Evolutionary conservation across 1,140 invertebrate genomes (phyloP).

Genomic region (Achatina immaculata): DNA sequence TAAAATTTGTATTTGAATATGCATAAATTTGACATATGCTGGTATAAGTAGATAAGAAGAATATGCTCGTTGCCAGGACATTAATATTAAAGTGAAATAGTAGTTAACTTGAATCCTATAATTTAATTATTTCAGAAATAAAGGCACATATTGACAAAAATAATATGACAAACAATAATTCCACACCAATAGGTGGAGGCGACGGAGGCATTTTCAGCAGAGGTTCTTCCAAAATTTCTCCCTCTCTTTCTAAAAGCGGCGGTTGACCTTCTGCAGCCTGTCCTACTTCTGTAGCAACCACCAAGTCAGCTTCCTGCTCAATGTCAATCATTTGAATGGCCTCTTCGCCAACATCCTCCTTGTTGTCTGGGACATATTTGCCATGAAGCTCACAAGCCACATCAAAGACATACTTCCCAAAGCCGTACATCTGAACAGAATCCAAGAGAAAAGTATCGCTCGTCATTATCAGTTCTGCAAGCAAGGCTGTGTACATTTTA

Average conservation of each 20-base stretch:
- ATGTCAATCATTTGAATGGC: conserved; percentile 20
- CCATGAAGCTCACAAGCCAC: conserved; percentile 28
- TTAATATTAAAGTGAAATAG: too few species aligned
- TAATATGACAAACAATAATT: too few species aligned
- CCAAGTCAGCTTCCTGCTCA: conserved; percentile 20
- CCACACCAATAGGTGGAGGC: conserved; percentile 24
- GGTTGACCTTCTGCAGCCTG: conserved; percentile 5
- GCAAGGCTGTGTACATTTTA: too few species aligned
- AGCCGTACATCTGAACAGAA: conserved; percentile 27
- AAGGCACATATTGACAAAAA: too few species aligned
- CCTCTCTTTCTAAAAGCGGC: background rate
- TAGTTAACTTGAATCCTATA: too few species aligned
- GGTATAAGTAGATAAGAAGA: too few species aligned
- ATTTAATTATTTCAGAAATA: too few species aligned
- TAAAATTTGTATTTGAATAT: too few species aligned
- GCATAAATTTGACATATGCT: too few species aligned
- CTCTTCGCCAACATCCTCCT: background rate
- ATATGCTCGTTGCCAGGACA: too few species aligned
- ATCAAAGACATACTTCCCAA: conserved; percentile 33
- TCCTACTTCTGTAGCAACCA: background rate
- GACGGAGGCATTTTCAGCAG: conserved; percentile 15
- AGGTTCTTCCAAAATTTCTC: background rate
- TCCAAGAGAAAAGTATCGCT: too few species aligned
- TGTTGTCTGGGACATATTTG: conserved; percentile 27
- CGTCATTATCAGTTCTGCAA: too few species aligned